phyloP scores from a whole-genome alignment of 2,888 invertebrate species.

The Pandemis corylana region DNA sequence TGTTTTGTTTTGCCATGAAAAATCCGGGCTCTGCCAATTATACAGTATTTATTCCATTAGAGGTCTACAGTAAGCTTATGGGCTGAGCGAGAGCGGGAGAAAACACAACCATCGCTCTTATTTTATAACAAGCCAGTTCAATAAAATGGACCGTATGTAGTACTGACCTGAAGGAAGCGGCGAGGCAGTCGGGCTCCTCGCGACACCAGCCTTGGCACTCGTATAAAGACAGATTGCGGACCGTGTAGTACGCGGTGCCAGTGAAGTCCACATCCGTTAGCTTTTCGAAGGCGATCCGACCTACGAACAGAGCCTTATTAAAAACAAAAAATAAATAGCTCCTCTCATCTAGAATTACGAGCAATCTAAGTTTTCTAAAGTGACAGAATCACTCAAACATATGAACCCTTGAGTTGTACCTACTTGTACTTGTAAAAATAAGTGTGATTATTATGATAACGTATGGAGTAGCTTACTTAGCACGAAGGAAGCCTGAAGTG shows the following conservation, averaged over 20 bases:
- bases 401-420: neutral
- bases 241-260: conserved; percentile 96
- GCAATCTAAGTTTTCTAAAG: neutral
- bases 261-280: conserved; percentile 96
- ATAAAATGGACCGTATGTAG: neutral
- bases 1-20: too few species aligned
- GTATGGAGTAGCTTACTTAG: conserved; percentile 61
- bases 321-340: neutral
- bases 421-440: neutral
- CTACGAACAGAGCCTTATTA: conserved; percentile 74
- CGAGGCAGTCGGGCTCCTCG: conserved; percentile 96
- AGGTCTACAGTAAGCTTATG: too few species aligned
- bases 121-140: too few species aligned
- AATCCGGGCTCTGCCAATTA: too few species aligned
- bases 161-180: conserved; percentile 91
- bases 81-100: neutral
- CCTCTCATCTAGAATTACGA: neutral
- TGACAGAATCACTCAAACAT: too few species aligned
- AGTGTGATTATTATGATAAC: neutral
- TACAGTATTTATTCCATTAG: too few species aligned
- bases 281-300: conserved; percentile 96
- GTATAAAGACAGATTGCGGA: conserved; percentile 95
- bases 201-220: conserved; percentile 98
- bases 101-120: neutral
- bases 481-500: conserved; percentile 72